Evolutionary conservation across 1,140 invertebrate species (phyloP).

Genomic region (Octopus bimaculoides): DNA sequence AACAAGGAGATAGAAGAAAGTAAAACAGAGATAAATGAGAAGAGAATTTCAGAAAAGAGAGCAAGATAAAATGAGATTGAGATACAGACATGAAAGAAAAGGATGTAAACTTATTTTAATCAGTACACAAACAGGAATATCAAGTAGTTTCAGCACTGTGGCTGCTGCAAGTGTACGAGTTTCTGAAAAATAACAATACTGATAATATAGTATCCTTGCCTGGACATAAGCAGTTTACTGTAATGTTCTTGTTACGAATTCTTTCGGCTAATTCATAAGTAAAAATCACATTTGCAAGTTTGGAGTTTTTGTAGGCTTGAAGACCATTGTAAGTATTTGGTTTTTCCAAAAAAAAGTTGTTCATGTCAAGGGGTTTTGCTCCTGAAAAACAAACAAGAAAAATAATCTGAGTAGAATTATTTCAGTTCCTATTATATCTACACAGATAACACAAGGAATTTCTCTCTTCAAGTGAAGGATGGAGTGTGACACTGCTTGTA

Average conservation of each 20-base stretch:
- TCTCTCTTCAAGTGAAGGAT: too few species aligned
- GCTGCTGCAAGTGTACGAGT: too few species aligned
- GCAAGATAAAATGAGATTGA: too few species aligned
- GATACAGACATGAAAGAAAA: too few species aligned
- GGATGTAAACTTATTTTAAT: too few species aligned
- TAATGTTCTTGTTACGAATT: constrained; percentile 38
- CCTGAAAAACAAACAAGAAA: constrained; percentile 22
- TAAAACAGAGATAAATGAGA: too few species aligned
- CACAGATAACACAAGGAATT: neutral
- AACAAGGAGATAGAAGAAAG: too few species aligned
- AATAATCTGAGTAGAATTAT: neutral
- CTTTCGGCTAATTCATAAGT: constrained; percentile 39
- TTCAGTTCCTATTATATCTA: neutral
- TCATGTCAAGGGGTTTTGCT: constrained; percentile 28
- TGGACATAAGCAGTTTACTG: constrained; percentile 41
- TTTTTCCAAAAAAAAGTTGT: constrained; percentile 42
- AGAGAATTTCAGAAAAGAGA: too few species aligned
- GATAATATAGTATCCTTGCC: constrained; percentile 24
- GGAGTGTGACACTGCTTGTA: too few species aligned
- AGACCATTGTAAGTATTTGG: constrained; percentile 31
- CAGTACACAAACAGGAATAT: too few species aligned
- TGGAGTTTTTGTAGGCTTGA: constrained; percentile 49
- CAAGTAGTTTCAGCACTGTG: too few species aligned
- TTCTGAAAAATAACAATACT: too few species aligned
- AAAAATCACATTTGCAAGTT: constrained; percentile 39